Conservation (phyloP, 2,797 vertebrate species). For the Cyprinodon diabolis region DNA sequence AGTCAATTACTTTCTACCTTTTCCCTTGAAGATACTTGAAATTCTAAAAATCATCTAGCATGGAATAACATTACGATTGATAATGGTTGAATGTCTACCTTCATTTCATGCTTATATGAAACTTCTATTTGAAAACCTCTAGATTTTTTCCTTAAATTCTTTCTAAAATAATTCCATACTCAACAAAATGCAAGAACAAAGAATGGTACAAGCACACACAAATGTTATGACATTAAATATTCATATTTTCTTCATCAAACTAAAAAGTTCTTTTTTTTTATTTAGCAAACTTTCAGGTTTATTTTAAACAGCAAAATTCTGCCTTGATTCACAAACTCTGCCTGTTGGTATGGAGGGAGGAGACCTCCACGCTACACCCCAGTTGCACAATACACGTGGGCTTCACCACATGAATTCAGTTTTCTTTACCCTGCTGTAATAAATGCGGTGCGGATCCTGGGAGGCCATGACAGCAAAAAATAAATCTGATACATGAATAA, state of each 20-base stretch:
- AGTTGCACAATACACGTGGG: conserved; percentile 67
- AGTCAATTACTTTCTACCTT: conserved; percentile 20
- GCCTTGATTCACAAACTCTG: conserved; percentile 32
- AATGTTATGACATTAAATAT: conserved; percentile 44
- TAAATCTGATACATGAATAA: conserved; percentile 86
- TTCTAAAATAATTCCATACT: conserved; percentile 4
- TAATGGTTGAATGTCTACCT: conserved; percentile 19
- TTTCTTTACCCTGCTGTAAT: conserved; percentile 81
- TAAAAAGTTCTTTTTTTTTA: conserved; percentile 30
- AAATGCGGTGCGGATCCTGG: conserved; percentile 80
- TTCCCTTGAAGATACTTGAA: conserved; percentile 19
- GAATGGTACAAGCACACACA: conserved; percentile 20
- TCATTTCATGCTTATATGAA: conserved; percentile 17
- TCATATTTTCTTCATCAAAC: conserved; percentile 23
- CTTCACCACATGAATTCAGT: conserved; percentile 76
- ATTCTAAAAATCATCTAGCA: conserved; percentile 4
- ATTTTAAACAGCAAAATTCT: conserved; percentile 23
- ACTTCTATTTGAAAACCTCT: conserved; percentile 13
- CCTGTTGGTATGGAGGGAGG: conserved; percentile 44
- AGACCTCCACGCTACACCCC: conserved; percentile 61
- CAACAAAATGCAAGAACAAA: conserved; percentile 16
- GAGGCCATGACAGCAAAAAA: conserved; percentile 80
- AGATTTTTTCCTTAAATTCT: conserved; percentile 8
- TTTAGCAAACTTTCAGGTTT: conserved; percentile 10
- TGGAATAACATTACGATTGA: conserved; percentile 30